Conservation (phyloP, 2,888 invertebrate genomes). For the Isoperla grammatica region DNA sequence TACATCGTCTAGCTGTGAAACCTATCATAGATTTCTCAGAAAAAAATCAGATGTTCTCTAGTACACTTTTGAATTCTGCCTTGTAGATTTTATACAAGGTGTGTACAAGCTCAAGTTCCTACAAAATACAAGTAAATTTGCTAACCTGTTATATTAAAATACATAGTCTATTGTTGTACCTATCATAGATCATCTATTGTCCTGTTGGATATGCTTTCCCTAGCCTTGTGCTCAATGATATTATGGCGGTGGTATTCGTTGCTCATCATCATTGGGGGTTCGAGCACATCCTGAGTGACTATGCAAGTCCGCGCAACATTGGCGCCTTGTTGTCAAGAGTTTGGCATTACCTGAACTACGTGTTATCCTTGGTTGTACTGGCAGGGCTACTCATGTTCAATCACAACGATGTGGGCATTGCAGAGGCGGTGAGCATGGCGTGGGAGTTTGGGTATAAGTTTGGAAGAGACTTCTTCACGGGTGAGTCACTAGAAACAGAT, state of each 20-base stretch:
- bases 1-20: too few relatives aligned
- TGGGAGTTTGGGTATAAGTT: constrained; percentile 5
- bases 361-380: neutral
- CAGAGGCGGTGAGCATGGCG: neutral
- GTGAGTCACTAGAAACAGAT: too few relatives aligned
- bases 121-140: too few relatives aligned
- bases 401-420: constrained; percentile 9
- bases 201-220: neutral
- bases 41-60: too few relatives aligned
- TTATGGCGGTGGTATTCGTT: neutral
- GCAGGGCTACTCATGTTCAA: neutral
- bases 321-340: neutral
- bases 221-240: neutral
- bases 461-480: too few relatives aligned
- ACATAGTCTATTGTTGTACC: too few relatives aligned
- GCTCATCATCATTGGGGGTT: neutral
- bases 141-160: too few relatives aligned
- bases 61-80: too few relatives aligned
- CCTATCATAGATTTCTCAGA: too few relatives aligned
- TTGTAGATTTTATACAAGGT: too few relatives aligned
- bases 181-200: too few relatives aligned
- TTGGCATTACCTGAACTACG: neutral
- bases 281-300: neutral
- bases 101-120: too few relatives aligned
- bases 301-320: neutral